Evolutionary conservation across 2,113 vertebrate genomes (phyloP).

Genomic region (Clinocottus analis): DNA sequence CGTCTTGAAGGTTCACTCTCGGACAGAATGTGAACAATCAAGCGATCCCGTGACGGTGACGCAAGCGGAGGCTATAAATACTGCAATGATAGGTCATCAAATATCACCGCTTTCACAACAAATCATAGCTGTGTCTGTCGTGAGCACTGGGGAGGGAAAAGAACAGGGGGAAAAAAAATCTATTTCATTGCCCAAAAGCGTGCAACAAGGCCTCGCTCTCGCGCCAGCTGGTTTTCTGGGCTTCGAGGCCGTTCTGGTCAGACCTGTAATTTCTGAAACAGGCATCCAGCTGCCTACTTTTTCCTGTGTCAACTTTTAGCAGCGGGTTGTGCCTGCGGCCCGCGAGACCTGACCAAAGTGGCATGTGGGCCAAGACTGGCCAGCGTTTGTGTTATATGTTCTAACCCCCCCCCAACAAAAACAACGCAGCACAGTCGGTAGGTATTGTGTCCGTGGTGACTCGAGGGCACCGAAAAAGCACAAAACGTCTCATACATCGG

Average conservation of each 20-base stretch:
- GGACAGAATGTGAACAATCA: conserved; percentile 52
- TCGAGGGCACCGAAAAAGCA: conserved; percentile 28
- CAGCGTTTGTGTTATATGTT: conserved; percentile 68
- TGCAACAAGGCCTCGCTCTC: conserved; percentile 68
- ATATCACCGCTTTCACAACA: conserved; percentile 77
- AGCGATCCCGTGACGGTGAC: conserved; percentile 64
- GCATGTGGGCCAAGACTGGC: conserved; percentile 64
- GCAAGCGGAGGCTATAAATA: conserved; percentile 73
- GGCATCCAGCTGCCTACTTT: conserved; percentile 78
- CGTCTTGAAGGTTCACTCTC: conserved; percentile 40
- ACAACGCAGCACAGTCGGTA: conserved; percentile 37
- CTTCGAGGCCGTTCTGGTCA: conserved; percentile 65
- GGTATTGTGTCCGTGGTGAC: conserved; percentile 67
- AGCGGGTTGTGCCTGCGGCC: conserved; percentile 69
- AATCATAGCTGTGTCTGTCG: conserved; percentile 70
- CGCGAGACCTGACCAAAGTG: conserved; percentile 70
- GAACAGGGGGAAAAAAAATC: conserved; percentile 11
- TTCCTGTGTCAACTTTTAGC: conserved; percentile 84
- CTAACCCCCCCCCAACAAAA: conserved; percentile 54
- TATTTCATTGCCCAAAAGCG: conserved; percentile 68
- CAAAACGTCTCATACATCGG: neutral
- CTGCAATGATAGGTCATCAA: conserved; percentile 76
- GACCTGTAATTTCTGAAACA: conserved; percentile 82
- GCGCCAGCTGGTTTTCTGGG: conserved; percentile 74
- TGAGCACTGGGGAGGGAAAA: neutral